Base-by-base conservation (phyloP, 2,113 vertebrate species). In the Campylorhamphus procurvoides region DNA sequence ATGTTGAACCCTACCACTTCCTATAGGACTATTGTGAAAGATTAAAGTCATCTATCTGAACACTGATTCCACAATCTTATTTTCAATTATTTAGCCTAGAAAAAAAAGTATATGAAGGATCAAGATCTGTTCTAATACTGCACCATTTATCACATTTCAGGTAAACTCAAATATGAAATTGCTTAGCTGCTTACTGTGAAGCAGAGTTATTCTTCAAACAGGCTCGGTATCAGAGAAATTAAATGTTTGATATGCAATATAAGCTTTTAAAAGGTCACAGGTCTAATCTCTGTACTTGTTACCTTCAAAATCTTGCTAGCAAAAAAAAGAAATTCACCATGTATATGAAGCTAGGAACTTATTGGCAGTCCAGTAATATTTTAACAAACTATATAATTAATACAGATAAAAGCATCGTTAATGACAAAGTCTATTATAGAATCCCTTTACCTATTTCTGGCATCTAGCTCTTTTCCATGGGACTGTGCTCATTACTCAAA, bases 401-500 rank as follows among this genome's bases (percentile, higher is more conserved):
- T 75, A 50, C 17, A 49, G 25, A 75, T 28, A 72, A 85, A 89
- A 84, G 1, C 18, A 8, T 60, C 20, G 19, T 50, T 68, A 84
- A 39, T 23, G 55, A 33, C 17, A 69, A 7, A 60, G 27, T 4
- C 16, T 53, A 2, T 17, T 37, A 9, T 5, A 4, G 5, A 33
- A 42, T 63, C 11, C 14, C 4, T 82, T 64, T 67, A 12, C 18
- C 13, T 7, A 5, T 42, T 73, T 14, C 24, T 60, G 29, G 3
- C 9, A 60, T 46, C 17, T 44, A 28, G 14, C 24, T 40, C 8
- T 85, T 84, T 69, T 74, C 24, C 5, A 2, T 15, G 8, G 5
- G 9, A 39, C 18, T 35, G 15, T 47, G 15, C 6, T 42, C 24
- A 9, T 39, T 42, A 5, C 60, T 46, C 0, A 0, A 22, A 55